Evolutionary conservation across 2,888 invertebrate species (phyloP).

Genomic region (Neocrepidodera transversa): DNA sequence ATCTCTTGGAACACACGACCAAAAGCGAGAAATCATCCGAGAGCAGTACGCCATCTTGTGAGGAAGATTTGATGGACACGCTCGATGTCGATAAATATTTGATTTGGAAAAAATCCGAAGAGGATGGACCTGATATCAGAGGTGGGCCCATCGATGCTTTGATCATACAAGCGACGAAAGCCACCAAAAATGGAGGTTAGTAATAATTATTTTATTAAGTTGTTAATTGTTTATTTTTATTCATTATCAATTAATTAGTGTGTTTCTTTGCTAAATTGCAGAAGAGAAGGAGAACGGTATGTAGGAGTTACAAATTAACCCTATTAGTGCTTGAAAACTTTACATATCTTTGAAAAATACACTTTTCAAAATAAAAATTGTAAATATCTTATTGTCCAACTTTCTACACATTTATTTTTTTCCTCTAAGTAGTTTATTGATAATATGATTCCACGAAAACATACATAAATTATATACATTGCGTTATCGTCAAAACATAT

Average conservation of each 20-base stretch:
- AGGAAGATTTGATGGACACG: slow-evolving; percentile 75
- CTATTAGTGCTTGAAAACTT: slow-evolving; percentile 4
- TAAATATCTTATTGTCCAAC: neutral
- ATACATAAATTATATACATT: no score
- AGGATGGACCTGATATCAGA: slow-evolving; percentile 89
- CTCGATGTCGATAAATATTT: slow-evolving; percentile 82
- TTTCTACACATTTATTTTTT: neutral
- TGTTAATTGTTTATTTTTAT: neutral
- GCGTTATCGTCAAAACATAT: no score
- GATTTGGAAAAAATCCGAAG: slow-evolving; percentile 78
- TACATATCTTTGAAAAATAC: neutral
- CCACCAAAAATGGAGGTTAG: slow-evolving; percentile 77
- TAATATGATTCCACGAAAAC: no score
- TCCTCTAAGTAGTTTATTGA: no score
- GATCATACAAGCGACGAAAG: slow-evolving; percentile 94
- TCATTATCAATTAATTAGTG: slow-evolving; percentile 25
- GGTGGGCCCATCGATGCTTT: slow-evolving; percentile 95
- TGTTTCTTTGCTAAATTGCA: slow-evolving; percentile 46
- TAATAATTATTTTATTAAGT: no score
- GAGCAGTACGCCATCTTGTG: slow-evolving; percentile 42
- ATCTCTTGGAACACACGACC: slow-evolving; percentile 56
- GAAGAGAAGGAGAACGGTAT: slow-evolving; percentile 60
- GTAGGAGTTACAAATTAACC: slow-evolving; percentile 39
- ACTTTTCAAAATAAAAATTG: neutral
- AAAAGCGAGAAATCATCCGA: slow-evolving; percentile 40